Evolutionary conservation across 2,888 invertebrate genomes (phyloP).

Genomic region (Encarsia formosa): DNA sequence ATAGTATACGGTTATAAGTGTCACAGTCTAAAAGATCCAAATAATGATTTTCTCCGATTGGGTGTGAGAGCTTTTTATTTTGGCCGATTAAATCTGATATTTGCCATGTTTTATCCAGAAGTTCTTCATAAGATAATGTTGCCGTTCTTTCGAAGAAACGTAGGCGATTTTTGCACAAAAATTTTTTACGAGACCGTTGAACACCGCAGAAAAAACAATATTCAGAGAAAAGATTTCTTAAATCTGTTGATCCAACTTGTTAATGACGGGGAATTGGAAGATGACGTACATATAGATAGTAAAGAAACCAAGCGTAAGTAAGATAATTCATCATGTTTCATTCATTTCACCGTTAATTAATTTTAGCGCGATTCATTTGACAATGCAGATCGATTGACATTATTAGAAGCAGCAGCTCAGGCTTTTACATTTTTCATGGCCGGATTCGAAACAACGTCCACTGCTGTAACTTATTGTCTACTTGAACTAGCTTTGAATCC

Average conservation of each 20-base stretch:
- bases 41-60: background rate
- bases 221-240: slow-evolving; percentile 37
- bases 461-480: slow-evolving; percentile 49
- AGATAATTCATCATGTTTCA: too few species aligned
- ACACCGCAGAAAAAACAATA: slow-evolving; percentile 33
- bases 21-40: slow-evolving; percentile 31
- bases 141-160: slow-evolving; percentile 2
- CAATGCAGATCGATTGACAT: slow-evolving; percentile 30
- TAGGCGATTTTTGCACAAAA: slow-evolving; percentile 36
- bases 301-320: too few species aligned
- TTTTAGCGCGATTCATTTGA: too few species aligned
- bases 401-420: slow-evolving; percentile 34
- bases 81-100: background rate
- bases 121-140: slow-evolving; percentile 13
- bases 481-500: slow-evolving; percentile 48
- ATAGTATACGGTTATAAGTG: slow-evolving; percentile 1
- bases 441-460: slow-evolving; percentile 53
- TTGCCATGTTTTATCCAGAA: slow-evolving; percentile 18
- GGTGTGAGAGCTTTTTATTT: background rate
- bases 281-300: too few species aligned
- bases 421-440: slow-evolving; percentile 51
- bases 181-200: slow-evolving; percentile 35
- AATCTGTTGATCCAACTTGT: slow-evolving; percentile 36
- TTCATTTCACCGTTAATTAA: too few species aligned
- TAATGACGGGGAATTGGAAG: slow-evolving; percentile 24